phyloP scores from a whole-genome alignment of 2,888 invertebrate genomes.

The Liodrosophila aerea region DNA sequence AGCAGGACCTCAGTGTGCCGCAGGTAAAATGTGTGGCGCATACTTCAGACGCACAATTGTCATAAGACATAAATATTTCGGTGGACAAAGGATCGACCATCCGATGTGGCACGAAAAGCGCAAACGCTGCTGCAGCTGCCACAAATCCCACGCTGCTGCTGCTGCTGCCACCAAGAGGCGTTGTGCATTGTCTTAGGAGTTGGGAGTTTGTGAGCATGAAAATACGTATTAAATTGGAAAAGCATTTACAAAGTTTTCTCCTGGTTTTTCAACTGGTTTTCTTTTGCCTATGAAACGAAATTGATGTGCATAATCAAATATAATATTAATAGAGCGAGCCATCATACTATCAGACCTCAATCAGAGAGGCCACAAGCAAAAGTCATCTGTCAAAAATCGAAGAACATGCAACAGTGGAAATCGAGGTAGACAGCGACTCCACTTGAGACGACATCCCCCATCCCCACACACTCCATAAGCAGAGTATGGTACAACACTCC shows the following conservation, averaged over 20 bases:
- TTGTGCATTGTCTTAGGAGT: slow-evolving; percentile 56
- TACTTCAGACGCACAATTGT: slow-evolving; percentile 49
- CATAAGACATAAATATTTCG: slow-evolving; percentile 50
- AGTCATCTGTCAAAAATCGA: slow-evolving; percentile 77
- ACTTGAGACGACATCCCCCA: slow-evolving; percentile 30
- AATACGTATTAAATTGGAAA: slow-evolving; percentile 72
- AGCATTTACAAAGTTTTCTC: slow-evolving; percentile 48
- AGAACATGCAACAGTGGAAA: slow-evolving; percentile 75
- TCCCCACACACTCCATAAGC: neutral
- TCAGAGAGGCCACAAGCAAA: neutral
- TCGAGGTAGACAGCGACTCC: slow-evolving; percentile 22
- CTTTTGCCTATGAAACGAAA: slow-evolving; percentile 36
- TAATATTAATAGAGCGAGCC: slow-evolving; percentile 23
- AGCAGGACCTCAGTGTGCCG: slow-evolving; percentile 35
- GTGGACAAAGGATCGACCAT: slow-evolving; percentile 37
- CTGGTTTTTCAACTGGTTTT: slow-evolving; percentile 28
- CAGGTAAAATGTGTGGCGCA: slow-evolving; percentile 57
- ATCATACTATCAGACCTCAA: slow-evolving; percentile 60
- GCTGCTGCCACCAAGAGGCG: slow-evolving; percentile 63
- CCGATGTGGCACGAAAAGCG: slow-evolving; percentile 49
- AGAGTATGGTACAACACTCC: slow-evolving; percentile 31
- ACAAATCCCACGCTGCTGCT: slow-evolving; percentile 65
- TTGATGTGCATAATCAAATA: slow-evolving; percentile 70
- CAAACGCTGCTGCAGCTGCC: slow-evolving; percentile 38
- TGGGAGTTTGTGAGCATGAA: slow-evolving; percentile 52